Evolutionary conservation across 92 coral and sea anemone genomes (phyloP), one percentile per base, ranked within the genome.

Genomic region (Bergia puertoricense): DNA sequence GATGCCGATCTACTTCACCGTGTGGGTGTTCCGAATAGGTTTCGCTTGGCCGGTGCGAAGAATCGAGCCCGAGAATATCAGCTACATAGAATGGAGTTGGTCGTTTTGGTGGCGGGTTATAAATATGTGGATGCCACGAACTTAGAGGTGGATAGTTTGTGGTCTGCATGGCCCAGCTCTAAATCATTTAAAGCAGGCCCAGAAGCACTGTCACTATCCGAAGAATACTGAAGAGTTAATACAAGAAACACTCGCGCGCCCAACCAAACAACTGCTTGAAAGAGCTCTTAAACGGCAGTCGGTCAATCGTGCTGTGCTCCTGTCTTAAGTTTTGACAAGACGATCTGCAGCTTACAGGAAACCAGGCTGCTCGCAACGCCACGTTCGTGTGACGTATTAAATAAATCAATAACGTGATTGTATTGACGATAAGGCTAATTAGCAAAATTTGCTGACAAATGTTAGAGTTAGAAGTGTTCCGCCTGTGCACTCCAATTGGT

Each of bases 351-450:
- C 90, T 74, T 67, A 91, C 92, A 90, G 90, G 95, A 92, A 91
- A 90, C 87, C 93, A 93, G 91, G 87, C 91, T 89, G 91, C 92
- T 45, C 90, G 74, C 92, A 93, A 91, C 93, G 95, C 96, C 96
- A 80, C 89, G 41, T 79, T 89, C 95, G 90, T 92, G 90, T 94
- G 96, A 91, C 95, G 93, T 97, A 97, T 97, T 94, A 95, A 94
- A 93, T 97, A 97, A 95, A 97, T 97, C 98, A 97, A 95, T 97
- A 94, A 92, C 92, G 91, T 88, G 99, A 96, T 96, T 96, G 95
- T 92, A 91, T 94, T 96, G 96, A 90, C 89, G 98, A 96, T 96
- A 96, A 96, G 95, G 95, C 95, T 96, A 96, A 96, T 96, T 96
- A 96, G 98, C 91, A 93, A 93, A 93, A 93, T 95, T 93, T 93